Evolutionary conservation across 1,140 invertebrate genomes (phyloP), one percentile per base, ranked within the genome.

Genomic region (Nasonia longicornis): DNA sequence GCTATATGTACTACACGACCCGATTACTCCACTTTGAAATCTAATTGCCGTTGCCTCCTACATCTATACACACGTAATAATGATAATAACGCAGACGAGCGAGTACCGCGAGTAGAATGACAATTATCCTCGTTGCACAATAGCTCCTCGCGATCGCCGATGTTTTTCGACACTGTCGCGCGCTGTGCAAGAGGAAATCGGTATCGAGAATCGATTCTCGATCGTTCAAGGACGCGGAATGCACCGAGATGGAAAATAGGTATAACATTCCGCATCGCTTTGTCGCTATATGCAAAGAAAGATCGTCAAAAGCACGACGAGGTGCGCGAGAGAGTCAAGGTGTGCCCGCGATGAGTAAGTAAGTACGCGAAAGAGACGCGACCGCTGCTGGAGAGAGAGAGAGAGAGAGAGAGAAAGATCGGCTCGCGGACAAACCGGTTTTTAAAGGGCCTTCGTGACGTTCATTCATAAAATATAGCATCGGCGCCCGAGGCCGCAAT

Each of bases 401-500:
- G 52, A 58, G 52, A 58, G 52, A 7, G 6, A 58, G 16, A 35
- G 31, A 35, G 31, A 6, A 6, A 58, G 52, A 58, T 58, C 52
- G 52, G 52, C 26, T 7, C 22, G 22, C 26, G 26, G 1, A 12
- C 2, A 67, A 71, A 71, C 69, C 69, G 69, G 69, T 71, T 42
- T 71, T 42, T 35, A n/a, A 71, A 42, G 69, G 69, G 31, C 14
- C 35, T 38, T 42, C 31, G 31, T 16, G 69, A 12, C 26, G 22
- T 67, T 67, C 64, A 67, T 67, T 67, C 64, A 67, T 31, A 67
- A 67, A 67, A 67, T n/a, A 31, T n/a, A 31, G 16, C 69, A 42
- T 42, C 69, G 29, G 31, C 29, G 29, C 67, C 7, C 29, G 67
- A 14, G 67, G 67, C 67, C 10, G 31, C 4, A 29, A 11, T 31